Base-by-base conservation (phyloP, 1,140 invertebrate genomes). In the Daktulosphaira vitifoliae region DNA sequence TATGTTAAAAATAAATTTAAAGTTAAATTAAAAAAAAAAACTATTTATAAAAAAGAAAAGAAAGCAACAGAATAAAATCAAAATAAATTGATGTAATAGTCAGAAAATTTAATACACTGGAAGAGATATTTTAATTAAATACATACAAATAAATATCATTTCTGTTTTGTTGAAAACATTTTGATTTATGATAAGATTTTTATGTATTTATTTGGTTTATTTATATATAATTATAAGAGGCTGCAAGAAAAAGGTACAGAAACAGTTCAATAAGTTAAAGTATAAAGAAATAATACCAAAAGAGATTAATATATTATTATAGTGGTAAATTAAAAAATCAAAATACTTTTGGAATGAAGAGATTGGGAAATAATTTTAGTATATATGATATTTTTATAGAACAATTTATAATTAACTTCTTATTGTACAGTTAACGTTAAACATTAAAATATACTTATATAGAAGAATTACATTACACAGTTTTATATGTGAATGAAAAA, bases 101-200 rank as follows among this genome's bases (percentile, higher is more conserved):
- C 25, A 8, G 46, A 15, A 29, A 25, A 44, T 44, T 26, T 23
- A 29, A 3, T 39, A 16, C 15, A 42, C n/a, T n/a, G n/a, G n/a
- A n/a, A n/a, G n/a, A n/a, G n/a, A n/a, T n/a, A n/a, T n/a, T n/a
- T n/a, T n/a, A n/a, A n/a, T n/a, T n/a, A n/a, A n/a, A n/a, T n/a
- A n/a, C n/a, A n/a, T 22, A n/a, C 20, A n/a, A 39, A 54, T 46
- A 1, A 8, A 29, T 20, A 62, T 22, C 23, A 20, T 20, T 9
- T 29, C 18, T 62, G 56, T 46, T 62, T 62, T 62, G 42, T 62
- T 62, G 56, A 29, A 62, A 62, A 62, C 56, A 62, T 62, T 62
- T 48, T 33, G 6, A 48, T 62, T 62, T 7, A 16, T 1, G 53
- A 56, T 42, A 54, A 54, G 52, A 42, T 25, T 11, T 33, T 33